These are phyloP conservation scores for Acridotheres tristis DNA, from an alignment of 2,797 vertebrate species.

Conservation along the genomic window DNA sequence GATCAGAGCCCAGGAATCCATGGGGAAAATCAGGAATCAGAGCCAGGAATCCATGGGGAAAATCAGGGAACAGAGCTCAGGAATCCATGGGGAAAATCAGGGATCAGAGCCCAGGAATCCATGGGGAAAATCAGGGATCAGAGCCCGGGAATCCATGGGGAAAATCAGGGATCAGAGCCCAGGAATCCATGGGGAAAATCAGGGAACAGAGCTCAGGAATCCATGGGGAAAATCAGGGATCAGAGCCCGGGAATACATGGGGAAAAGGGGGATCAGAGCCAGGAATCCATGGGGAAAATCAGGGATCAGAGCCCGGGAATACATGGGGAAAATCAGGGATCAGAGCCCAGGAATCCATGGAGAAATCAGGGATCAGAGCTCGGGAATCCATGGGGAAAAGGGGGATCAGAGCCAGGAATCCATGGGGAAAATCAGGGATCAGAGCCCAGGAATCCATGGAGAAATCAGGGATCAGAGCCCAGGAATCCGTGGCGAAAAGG, in stretches of 20 bases:
- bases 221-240: neutral
- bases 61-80: no score
- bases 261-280: no score
- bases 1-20: no score
- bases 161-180: rapidly evolving
- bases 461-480: no score
- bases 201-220: rapidly evolving
- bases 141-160: rapidly evolving
- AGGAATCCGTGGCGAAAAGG: neutral
- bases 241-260: rapidly evolving
- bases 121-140: rapidly evolving
- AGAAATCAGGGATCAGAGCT: no score
- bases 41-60: no score
- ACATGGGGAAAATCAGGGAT: neutral
- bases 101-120: neutral
- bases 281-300: rapidly evolving
- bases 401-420: no score
- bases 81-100: neutral
- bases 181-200: rapidly evolving
- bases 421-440: no score
- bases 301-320: neutral
- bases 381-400: no score
- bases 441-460: no score
- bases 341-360: neutral
- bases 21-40: no score